These are phyloP conservation scores for Xiphophorus birchmanni DNA, from an alignment of 2,797 vertebrate species.

Conservation along the genomic window DNA sequence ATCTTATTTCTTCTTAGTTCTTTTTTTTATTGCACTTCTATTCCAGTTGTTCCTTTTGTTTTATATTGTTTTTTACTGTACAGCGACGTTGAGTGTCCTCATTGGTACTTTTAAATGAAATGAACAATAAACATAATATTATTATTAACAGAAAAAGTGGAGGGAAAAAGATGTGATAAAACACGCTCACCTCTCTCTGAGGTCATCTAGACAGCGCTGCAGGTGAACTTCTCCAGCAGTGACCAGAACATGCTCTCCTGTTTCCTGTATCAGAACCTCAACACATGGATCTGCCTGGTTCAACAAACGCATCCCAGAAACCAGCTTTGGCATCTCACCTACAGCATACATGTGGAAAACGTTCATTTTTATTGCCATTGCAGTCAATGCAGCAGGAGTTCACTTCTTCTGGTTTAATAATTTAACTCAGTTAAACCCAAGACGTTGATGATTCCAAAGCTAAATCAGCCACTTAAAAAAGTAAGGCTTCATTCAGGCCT, in stretches of 20 bases:
- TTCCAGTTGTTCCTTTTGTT: no score
- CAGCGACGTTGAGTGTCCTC: no score
- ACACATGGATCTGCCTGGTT: constrained; percentile 98
- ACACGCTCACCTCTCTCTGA: constrained; percentile 87
- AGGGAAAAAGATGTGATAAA: neutral
- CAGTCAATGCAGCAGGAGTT: neutral
- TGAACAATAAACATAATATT: no score
- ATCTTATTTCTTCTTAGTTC: no score
- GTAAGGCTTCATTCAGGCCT: neutral
- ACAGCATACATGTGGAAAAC: constrained; percentile 4
- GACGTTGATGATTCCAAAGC: neutral
- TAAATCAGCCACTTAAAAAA: neutral
- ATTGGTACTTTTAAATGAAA: no score
- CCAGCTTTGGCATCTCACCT: constrained; percentile 97
- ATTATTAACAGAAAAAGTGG: neutral
- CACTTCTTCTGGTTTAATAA: neutral
- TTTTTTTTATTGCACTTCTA: no score
- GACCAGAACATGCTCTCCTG: constrained; percentile 94
- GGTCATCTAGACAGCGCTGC: constrained; percentile 95
- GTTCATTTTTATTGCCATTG: neutral
- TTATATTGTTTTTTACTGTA: no score
- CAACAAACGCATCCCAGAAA: constrained; percentile 93
- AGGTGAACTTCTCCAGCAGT: constrained; percentile 97
- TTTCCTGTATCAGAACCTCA: constrained; percentile 95
- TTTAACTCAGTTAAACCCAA: neutral